A percentile compares a stretch with the other conserved stretches of the same genome.
Evolutionary conservation across 2,113 vertebrate species (phyloP).

Genomic region (Corapipo altera): DNA sequence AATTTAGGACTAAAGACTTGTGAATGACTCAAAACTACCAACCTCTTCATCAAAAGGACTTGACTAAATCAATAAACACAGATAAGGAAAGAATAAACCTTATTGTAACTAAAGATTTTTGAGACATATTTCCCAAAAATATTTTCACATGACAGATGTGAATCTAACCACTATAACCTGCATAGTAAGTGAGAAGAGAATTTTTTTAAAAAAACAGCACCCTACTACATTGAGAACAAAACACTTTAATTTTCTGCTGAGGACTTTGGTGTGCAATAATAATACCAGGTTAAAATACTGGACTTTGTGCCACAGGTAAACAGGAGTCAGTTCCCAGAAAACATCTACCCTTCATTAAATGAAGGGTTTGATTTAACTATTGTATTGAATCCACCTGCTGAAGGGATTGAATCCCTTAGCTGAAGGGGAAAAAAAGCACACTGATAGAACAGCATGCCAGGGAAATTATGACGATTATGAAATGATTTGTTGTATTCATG

Average conservation of each 20-base stretch:
- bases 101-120: not conserved
- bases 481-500: not conserved
- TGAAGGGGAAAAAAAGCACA: not conserved
- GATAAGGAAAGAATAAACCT: not conserved
- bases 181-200: not conserved
- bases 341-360: not conserved
- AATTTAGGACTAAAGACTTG: not conserved
- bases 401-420: no score
- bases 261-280: not conserved
- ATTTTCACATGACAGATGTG: not conserved
- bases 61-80: not conserved
- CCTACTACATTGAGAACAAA: not conserved
- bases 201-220: not conserved
- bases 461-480: not conserved
- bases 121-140: not conserved
- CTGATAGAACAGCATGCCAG: not conserved
- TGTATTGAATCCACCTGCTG: not conserved
- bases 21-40: not conserved
- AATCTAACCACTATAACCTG: not conserved
- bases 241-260: not conserved
- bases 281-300: not conserved
- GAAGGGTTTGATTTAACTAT: not conserved
- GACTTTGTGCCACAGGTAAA: not conserved
- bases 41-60: not conserved
- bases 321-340: not conserved